Evolutionary conservation across 2,888 invertebrate species (phyloP), one percentile per base, ranked within the genome.

Genomic region (Drosophila anceps): DNA sequence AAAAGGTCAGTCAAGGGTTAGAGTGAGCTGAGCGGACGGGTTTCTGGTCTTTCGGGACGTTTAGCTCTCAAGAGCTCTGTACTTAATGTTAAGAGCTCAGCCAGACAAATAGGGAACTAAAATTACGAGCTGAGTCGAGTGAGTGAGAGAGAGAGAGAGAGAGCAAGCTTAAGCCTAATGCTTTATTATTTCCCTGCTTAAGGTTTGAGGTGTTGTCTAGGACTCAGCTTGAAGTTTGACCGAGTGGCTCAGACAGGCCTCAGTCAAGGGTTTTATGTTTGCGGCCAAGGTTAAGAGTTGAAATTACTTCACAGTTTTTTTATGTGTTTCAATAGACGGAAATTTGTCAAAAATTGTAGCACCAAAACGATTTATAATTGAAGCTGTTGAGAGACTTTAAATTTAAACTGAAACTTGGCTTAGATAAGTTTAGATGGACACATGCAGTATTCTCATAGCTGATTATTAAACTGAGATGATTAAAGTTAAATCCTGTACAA

Each of bases 1-100:
- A 50, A 39, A 43, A 61, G 78, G 69, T 76, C 54, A 73, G 27
- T 3, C 13, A 41, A 48, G 57, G 63, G 65, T 18, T 62, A 37
- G 33, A 50, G 0, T 29, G 15, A 15, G 20, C 18, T 27, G 6
- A 24, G 18, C 4, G n/a, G n/a, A 60, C 20, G 50, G 39, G 72
- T 29, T 66, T 18, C 24, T 12, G 6, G 10, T 29, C 50, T 13
- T 50, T 6, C 50, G 31, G 50, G 31, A 15, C 18, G 3, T 48
- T n/a, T 27, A 58, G n/a, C 24, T 35, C 31, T 59, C 43, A 67
- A 51, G 27, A 51, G 43, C n/a, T 55, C 10, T 37, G 13, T 20
- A 43, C 31, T 44, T 35, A 12, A 27, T 35, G 29, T n/a, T 37
- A 33, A 53, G 43, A 65, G 65, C 41, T 35, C 9, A 31, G 18